Evolutionary conservation across 2,888 invertebrate genomes (phyloP).

Genomic region (Acanthacorydalis orientalis): DNA sequence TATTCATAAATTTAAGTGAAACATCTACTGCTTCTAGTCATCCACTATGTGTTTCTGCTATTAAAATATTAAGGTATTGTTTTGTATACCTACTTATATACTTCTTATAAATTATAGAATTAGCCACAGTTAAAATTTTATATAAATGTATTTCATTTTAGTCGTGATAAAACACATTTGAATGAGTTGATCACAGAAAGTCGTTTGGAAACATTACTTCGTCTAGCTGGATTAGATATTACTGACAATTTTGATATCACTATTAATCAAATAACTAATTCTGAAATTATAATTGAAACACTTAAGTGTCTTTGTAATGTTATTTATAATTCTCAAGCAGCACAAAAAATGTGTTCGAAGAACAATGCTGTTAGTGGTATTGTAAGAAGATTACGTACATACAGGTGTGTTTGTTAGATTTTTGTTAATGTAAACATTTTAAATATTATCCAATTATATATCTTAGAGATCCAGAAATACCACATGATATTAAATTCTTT

Average conservation of each 20-base stretch:
- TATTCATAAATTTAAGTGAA: conserved; percentile 40
- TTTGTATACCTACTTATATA: neutral
- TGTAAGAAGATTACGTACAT: conserved; percentile 50
- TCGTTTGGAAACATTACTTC: conserved; percentile 48
- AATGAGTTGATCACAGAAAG: conserved; percentile 49
- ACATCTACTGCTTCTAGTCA: conserved; percentile 29
- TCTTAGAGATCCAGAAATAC: conserved; percentile 36
- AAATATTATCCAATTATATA: neutral
- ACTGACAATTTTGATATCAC: conserved; percentile 25
- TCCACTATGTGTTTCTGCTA: conserved; percentile 36
- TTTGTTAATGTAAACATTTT: neutral
- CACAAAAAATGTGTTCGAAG: conserved; percentile 39
- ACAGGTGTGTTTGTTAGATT: conserved; percentile 22
- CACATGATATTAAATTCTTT: conserved; percentile 62
- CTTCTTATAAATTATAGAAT: too few relatives aligned
- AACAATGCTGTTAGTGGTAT: conserved; percentile 55
- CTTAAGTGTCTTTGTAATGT: conserved; percentile 82
- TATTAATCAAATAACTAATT: conserved; percentile 25
- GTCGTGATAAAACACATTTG: conserved; percentile 62
- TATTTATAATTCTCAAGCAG: conserved; percentile 54
- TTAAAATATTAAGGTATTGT: conserved; percentile 48
- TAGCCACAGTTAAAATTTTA: too few relatives aligned
- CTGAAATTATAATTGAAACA: conserved; percentile 54
- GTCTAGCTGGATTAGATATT: conserved; percentile 43
- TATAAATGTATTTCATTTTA: too few relatives aligned